Evolutionary conservation across 1,140 invertebrate species (phyloP).

Genomic region (Bombus sylvicola): DNA sequence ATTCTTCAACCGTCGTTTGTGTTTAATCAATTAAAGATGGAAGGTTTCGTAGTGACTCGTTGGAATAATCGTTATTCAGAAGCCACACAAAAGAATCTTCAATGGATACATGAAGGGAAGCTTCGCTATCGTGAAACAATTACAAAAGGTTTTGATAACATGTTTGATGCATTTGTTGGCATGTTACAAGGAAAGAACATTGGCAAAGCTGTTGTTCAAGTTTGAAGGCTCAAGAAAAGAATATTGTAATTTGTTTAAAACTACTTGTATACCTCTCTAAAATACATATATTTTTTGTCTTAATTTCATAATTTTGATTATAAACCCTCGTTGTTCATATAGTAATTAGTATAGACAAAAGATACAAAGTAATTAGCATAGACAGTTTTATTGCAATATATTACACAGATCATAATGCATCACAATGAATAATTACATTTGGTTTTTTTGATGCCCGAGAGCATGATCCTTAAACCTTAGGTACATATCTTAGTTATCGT

Average conservation of each 20-base stretch:
- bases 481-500: slow-evolving; percentile 66
- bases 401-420: slow-evolving; percentile 78
- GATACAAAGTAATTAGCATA: slow-evolving; percentile 52
- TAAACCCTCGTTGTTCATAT: too few species aligned
- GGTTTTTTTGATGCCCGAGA: slow-evolving; percentile 55
- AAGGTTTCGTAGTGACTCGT: slow-evolving; percentile 84
- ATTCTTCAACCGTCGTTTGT: slow-evolving; percentile 83
- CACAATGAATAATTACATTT: slow-evolving; percentile 78
- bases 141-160: slow-evolving; percentile 86
- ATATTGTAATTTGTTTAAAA: background rate
- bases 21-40: slow-evolving; percentile 84
- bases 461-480: slow-evolving; percentile 53
- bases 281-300: background rate
- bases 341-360: background rate
- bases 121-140: slow-evolving; percentile 85
- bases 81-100: slow-evolving; percentile 84
- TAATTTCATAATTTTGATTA: too few species aligned
- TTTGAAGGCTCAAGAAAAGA: slow-evolving; percentile 27
- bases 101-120: slow-evolving; percentile 85
- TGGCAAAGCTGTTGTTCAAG: slow-evolving; percentile 86
- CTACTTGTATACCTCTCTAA: background rate
- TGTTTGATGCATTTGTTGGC: slow-evolving; percentile 85
- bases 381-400: slow-evolving; percentile 76
- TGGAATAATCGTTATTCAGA: slow-evolving; percentile 83
- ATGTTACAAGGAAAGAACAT: slow-evolving; percentile 85